These are phyloP conservation scores for Troglohyphantes excavatus DNA, from an alignment of 2,888 invertebrate genomes.

Conservation along the genomic window DNA sequence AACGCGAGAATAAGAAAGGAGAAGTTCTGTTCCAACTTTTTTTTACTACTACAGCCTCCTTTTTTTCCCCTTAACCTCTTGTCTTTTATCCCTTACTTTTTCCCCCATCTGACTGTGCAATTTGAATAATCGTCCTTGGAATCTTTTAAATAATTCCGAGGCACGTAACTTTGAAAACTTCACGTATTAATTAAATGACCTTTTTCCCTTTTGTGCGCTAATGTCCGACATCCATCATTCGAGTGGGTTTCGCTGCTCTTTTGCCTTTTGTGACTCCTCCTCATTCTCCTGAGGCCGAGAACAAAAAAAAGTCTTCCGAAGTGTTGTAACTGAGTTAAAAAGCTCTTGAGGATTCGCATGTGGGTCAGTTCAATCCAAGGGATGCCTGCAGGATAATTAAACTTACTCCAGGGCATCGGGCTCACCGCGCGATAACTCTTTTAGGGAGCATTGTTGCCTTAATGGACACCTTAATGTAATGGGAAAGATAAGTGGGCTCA, in stretches of 20 bases:
- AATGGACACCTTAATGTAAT: slow-evolving; percentile 8
- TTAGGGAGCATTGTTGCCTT: neutral
- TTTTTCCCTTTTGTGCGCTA: neutral
- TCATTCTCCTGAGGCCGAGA: too few species aligned
- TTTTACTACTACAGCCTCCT: neutral
- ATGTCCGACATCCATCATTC: neutral
- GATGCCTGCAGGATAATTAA: neutral
- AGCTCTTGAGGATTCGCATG: neutral
- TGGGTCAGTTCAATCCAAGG: neutral
- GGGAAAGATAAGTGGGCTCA: neutral
- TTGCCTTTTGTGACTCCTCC: neutral
- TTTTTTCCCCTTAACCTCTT: neutral
- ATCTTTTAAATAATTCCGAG: neutral
- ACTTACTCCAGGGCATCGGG: neutral
- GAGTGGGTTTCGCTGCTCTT: neutral
- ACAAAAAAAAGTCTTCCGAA: neutral
- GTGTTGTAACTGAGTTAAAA: neutral
- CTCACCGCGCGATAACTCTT: neutral
- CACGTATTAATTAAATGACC: slow-evolving; percentile 1
- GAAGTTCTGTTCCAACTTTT: neutral
- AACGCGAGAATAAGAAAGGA: neutral
- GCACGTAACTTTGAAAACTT: neutral
- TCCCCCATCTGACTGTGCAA: neutral
- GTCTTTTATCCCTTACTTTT: neutral
- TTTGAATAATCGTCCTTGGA: slow-evolving; percentile 9